Evolutionary conservation across 1,140 invertebrate species (phyloP), one percentile per base, ranked within the genome.

Genomic region (Aphelenchoides fujianensis): DNA sequence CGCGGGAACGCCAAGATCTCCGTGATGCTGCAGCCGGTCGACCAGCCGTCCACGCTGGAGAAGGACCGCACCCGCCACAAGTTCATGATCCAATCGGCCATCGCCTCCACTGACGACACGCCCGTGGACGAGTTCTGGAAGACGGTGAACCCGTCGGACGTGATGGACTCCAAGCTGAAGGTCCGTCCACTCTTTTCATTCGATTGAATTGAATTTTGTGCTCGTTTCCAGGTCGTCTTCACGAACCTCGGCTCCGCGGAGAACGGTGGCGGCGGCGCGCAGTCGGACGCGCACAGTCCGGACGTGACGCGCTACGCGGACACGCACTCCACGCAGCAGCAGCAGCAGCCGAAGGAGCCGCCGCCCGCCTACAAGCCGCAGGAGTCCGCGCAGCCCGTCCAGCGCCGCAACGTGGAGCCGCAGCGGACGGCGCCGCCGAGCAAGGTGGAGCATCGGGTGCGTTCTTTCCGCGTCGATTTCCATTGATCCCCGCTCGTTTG

Each of bases 31-130:
- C 96, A 99, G 86, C 92, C 95, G 41, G 93, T 95, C 85, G 91
- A 93, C 73, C 92, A 92, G 86, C 93, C 97, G 86, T 91, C 84
- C 69, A 89, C 68, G 41, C 69, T 80, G 5, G 81, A 83, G 27
- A 80, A 67, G 85, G 95, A 97, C 86, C 96, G 95, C 86, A 93
- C 92, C 86, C 97, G 96, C 88, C 95, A 98, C 87, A 99, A 99
- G 89, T 99, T 99, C 86, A 98, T 98, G 95, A 95, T 99, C 77
- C 95, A 98, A 86, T 77, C 63, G 9, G 78, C 79, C 0, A 57
- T 76, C 71, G 81, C 79, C 55, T 48, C 75, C 5, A 76, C 82
- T 16, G 68, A 70, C 1, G 53, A 69, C 23, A 69, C 54, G 52
- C 74, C 72, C 23, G 76, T 82, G 2, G 72, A 80, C 0, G 48